Evolutionary conservation across 2,888 invertebrate species (phyloP), one percentile per base, ranked within the genome.

Genomic region (Brachynemurus nebulosus): DNA sequence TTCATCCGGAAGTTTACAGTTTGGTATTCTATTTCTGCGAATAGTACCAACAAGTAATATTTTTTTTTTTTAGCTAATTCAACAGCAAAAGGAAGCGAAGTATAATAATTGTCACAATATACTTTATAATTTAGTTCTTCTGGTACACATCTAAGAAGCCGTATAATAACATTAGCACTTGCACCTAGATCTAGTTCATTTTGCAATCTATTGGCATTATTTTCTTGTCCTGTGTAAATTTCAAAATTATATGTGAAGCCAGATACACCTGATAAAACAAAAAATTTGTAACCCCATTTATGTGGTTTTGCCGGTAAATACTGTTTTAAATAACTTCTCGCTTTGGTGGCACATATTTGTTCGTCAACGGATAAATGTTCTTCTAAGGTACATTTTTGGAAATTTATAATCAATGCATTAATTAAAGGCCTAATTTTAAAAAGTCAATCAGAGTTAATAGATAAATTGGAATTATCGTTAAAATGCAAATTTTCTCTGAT

Each of bases 181-280:
- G 51, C 48, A 48, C 51, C 53, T 12, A 56, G 44, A 51, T 54
- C 54, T 46, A 53, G 54, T 34, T 52, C 55, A 53, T 52, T 51
- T 51, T 52, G 19, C 23, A 54, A 51, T n/a, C n/a, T n/a, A 2
- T 49, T 38, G 14, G 44, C 40, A 35, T 52, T 34, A 53, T 56
- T 56, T 37, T 57, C 58, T 54, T 57, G 54, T 54, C 59, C 59
- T 54, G 55, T 54, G 51, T 56, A 56, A 47, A 56, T 47, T 46
- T 53, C 53, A 51, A 55, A 56, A 42, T 49, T 47, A 42, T 53
- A 54, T n/a, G 49, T 46, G 42, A 47, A 52, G 33, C 55, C 54
- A 46, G 48, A 48, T 35, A 42, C 46, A 55, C 51, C 51, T 53
- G 56, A 47, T 8, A 58, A 27, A 11, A 23, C 33, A 36, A 47